Evolutionary conservation across 2,797 vertebrate genomes (phyloP).

Genomic region (Stomatorhinus walkeri): DNA sequence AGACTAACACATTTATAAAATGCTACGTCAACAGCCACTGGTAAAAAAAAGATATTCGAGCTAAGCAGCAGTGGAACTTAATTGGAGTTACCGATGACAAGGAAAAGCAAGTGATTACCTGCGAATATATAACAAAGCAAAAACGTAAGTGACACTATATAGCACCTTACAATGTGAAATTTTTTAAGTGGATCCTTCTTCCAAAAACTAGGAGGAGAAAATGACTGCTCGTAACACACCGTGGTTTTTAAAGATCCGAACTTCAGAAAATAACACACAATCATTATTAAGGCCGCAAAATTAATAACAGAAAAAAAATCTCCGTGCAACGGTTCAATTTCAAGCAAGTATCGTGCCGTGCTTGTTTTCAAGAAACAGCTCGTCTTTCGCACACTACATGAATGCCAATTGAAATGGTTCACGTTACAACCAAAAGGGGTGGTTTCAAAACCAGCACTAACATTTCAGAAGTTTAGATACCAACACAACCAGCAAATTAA

Average conservation of each 20-base stretch:
- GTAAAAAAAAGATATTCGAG: neutral
- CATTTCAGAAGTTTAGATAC: neutral
- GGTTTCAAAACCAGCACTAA: slow-evolving; percentile 12
- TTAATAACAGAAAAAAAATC: slow-evolving; percentile 1
- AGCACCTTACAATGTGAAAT: slow-evolving; percentile 36
- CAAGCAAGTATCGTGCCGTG: neutral
- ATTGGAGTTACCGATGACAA: neutral
- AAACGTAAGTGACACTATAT: neutral
- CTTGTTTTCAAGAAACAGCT: neutral
- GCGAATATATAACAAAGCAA: neutral
- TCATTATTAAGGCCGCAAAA: slow-evolving; percentile 46
- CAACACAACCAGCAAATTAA: slow-evolving; percentile 3
- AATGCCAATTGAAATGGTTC: slow-evolving; percentile 25
- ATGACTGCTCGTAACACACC: slow-evolving; percentile 36
- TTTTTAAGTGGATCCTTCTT: slow-evolving; percentile 45
- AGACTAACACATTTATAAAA: neutral
- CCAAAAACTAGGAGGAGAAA: slow-evolving; percentile 43
- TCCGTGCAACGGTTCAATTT: neutral
- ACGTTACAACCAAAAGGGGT: neutral
- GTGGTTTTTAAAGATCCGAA: neutral
- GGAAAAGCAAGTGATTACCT: neutral
- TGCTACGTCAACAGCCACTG: neutral
- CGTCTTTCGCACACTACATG: slow-evolving; percentile 5
- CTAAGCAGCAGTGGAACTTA: neutral
- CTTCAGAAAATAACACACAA: slow-evolving; percentile 21